Base-by-base conservation (phyloP, 2,797 vertebrate genomes). In the Sylvilagus floridanus region DNA sequence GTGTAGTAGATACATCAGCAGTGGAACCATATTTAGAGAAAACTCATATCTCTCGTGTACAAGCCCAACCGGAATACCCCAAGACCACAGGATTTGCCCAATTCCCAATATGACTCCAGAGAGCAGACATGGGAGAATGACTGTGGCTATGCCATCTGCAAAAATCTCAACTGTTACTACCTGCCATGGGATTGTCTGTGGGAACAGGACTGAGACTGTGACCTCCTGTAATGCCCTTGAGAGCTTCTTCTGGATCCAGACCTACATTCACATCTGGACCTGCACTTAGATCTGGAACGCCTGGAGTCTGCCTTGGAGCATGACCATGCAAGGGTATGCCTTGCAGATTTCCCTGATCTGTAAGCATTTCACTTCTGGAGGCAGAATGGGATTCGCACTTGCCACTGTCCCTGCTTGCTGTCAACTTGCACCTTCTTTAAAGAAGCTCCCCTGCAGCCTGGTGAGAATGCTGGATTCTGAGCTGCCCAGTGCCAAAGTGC, bases 11-110 rank as follows among this genome's bases (percentile, higher is more conserved):
- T 88, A 99, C 99, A 22, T 99, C 99, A 0, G 99, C 98, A 93
- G 99, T 98, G 28, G 99, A 99, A 52, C 99, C 99, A 6, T 99
- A 99, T 96, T 99, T 99, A 66, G 99, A 99, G 97, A 99, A 99
- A 6, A 99, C 99, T 99, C 93, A 99, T 98, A 96, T 99, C 99
- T 94, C 99, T 99, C 92, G 99, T 99, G 98, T 99, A 99, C 79
- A 99, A 98, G 81, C 99, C 99, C 97, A 99, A 97, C 16, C 99
- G 99, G 98, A 99, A 99, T 92, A 99, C 99, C 9, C 99, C 99
- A 1, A 99, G 98, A 96, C 99, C 99, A 95, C 98, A 99, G 99
- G 99, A 98, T 99, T 99, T 69, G 99, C 99, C 97, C 99, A 98
- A 98, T 99, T 99, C 63, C 99, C 99, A 13, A 99, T 98, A 96